Evolutionary conservation across 2,888 invertebrate species (phyloP).

Genomic region (Cosmia pyralina): DNA sequence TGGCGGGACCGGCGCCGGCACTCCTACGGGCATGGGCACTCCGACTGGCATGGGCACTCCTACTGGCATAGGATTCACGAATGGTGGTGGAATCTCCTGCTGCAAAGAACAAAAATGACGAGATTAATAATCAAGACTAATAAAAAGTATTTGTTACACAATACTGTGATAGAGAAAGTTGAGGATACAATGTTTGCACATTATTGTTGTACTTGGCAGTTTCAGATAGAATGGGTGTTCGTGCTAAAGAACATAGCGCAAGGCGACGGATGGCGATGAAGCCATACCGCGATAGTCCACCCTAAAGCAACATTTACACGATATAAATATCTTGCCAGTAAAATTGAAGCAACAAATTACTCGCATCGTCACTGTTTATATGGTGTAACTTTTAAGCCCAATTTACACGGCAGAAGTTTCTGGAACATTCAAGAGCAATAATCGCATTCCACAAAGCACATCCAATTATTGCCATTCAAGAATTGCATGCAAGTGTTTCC

Average conservation of each 20-base stretch:
- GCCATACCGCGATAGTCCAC: too few species aligned
- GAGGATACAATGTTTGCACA: background rate
- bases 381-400: too few species aligned
- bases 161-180: background rate
- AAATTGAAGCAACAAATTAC: background rate
- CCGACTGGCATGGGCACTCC: slow-evolving; percentile 54
- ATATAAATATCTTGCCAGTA: background rate
- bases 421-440: too few species aligned
- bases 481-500: too few species aligned
- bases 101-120: slow-evolving; percentile 32
- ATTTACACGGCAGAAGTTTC: too few species aligned
- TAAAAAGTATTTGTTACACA: background rate
- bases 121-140: slow-evolving; percentile 1
- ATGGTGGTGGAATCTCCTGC: slow-evolving; percentile 63
- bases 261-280: background rate
- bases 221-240: background rate
- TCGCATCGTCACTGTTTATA: background rate
- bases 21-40: slow-evolving; percentile 47
- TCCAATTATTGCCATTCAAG: too few species aligned
- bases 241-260: background rate
- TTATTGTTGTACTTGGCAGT: background rate
- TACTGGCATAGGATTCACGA: slow-evolving; percentile 52
- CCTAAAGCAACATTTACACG: too few species aligned
- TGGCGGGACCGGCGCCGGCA: slow-evolving; percentile 53
- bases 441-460: too few species aligned